Evolutionary conservation across 2,888 invertebrate species (phyloP), one percentile per base, ranked within the genome.

Genomic region (Chloroclystis v-ata): DNA sequence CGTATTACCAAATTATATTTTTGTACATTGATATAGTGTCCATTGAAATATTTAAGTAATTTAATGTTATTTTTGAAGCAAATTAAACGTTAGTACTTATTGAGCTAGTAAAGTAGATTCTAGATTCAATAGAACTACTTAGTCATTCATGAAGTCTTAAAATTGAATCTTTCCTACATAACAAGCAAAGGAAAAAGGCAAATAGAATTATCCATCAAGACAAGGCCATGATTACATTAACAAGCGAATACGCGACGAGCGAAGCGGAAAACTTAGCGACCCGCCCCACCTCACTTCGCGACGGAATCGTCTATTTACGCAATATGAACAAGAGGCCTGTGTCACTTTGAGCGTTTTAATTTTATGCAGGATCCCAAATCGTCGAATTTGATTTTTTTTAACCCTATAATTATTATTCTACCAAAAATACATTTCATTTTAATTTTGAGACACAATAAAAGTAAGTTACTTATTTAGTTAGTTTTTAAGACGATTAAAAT

Each of bases 221-320:
- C 63, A 72, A 74, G 67, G 69, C 65, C 54, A 57, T 68, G 75
- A 76, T 78, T 77, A 80, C 67, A 79, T 74, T 81, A 82, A 80
- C 75, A 61, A 79, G 76, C 68, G 71, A 64, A 61, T 74, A 65
- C 71, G 68, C 69, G 69, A 65, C 70, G 69, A 75, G 71, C 82
- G 78, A 76, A 72, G 84, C 82, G 81, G 79, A 80, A 83, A 84
- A 78, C 70, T 70, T 73, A 65, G 67, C 70, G 59, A 54, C 47
- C 65, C 65, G 69, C 69, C 75, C 76, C 74, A 75, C 75, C 69
- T 75, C 76, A 69, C 75, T 77, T 73, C 70, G 70, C 71, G 59
- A 67, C 65, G 65, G 78, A 82, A 82, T 75, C 72, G 75, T 71
- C 75, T 78, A 76, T 82, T 82, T 82, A 78, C 80, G 83, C 78